phyloP scores from a whole-genome alignment of 2,888 invertebrate species.

The Meiosimyza decipiens region DNA sequence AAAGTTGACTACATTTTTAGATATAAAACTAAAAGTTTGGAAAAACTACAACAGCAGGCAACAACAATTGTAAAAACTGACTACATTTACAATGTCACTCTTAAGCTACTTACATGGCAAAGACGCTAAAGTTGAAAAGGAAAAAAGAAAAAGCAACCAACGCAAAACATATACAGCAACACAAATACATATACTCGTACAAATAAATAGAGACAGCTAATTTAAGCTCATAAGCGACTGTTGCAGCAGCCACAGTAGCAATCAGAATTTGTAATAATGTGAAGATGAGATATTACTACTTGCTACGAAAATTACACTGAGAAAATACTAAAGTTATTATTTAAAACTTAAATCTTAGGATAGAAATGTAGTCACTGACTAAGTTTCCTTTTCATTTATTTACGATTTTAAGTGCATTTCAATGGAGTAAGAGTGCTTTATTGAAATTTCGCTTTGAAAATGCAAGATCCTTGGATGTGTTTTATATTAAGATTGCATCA shows the following conservation, averaged over 20 bases:
- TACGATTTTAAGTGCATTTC: too few species aligned
- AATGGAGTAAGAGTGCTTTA: too few species aligned
- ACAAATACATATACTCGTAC: not conserved
- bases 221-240: not conserved
- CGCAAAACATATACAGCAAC: not conserved
- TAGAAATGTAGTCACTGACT: not conserved
- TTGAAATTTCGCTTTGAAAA: too few species aligned
- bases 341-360: not conserved
- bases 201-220: not conserved
- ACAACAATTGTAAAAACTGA: too few species aligned
- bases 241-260: constrained; percentile 13
- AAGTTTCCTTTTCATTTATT: too few species aligned
- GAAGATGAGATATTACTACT: constrained; percentile 8
- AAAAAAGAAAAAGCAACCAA: not conserved
- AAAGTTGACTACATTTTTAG: not conserved
- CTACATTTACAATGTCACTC: too few species aligned
- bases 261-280: constrained; percentile 31
- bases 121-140: too few species aligned
- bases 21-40: not conserved
- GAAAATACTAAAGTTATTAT: not conserved
- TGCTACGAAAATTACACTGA: not conserved
- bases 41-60: not conserved
- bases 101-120: too few species aligned
- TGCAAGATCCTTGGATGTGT: too few species aligned
- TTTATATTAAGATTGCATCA: too few species aligned